Percentiles rank a stretch among this genome's conserved stretches.
phyloP scores from a whole-genome alignment of 2,888 invertebrate species.

The Xiphydria camelus region DNA sequence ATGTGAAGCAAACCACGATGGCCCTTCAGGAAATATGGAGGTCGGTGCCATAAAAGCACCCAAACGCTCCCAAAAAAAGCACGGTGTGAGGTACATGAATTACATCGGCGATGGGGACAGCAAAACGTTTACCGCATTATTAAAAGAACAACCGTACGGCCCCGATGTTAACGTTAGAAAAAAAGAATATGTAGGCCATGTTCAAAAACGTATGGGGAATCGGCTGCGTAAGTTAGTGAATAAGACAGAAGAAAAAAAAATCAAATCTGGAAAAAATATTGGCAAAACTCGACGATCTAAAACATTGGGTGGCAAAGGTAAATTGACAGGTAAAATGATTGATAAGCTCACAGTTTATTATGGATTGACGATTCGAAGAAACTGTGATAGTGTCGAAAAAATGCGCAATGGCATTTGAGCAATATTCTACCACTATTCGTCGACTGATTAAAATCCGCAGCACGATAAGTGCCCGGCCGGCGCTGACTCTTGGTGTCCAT shows the following conservation, averaged over 20 bases:
- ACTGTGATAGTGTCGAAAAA: too few relatives aligned
- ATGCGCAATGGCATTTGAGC: too few relatives aligned
- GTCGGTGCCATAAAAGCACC: slow-evolving; percentile 4
- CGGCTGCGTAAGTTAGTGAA: not conserved
- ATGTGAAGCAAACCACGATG: slow-evolving; percentile 10
- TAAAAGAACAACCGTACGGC: slow-evolving; percentile 6
- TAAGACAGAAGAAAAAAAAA: not conserved
- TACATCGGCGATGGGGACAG: slow-evolving; percentile 1
- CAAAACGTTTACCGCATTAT: slow-evolving; percentile 6
- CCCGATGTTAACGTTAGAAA: not conserved
- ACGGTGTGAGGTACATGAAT: slow-evolving; percentile 3
- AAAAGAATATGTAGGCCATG: too few relatives aligned
- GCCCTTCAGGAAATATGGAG: slow-evolving; percentile 11
- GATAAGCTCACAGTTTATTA: too few relatives aligned
- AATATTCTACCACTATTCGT: too few relatives aligned
- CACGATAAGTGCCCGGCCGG: too few relatives aligned
- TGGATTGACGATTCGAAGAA: too few relatives aligned
- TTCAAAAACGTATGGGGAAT: not conserved
- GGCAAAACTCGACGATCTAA: not conserved
- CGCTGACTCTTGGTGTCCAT: too few relatives aligned
- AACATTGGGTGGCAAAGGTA: too few relatives aligned
- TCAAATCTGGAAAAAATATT: not conserved
- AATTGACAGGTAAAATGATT: too few relatives aligned
- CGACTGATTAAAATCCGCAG: too few relatives aligned
- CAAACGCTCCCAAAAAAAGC: slow-evolving; percentile 1